Conservation (phyloP, 2,888 invertebrate genomes). For the Cerastoderma edule region DNA sequence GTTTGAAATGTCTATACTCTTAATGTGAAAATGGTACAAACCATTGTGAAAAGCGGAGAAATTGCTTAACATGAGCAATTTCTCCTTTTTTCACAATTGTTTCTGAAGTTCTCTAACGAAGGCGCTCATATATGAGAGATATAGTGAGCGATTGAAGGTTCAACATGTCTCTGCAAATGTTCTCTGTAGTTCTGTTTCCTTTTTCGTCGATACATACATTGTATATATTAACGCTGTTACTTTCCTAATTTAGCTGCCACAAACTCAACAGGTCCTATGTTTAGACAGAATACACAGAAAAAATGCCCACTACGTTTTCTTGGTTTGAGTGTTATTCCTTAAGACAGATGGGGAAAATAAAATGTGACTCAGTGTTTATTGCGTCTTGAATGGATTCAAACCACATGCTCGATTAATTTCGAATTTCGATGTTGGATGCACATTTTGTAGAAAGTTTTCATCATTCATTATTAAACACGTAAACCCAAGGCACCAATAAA, state of each 20-base stretch:
- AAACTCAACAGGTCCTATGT: too few relatives aligned
- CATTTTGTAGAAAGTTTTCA: not conserved
- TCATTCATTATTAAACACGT: slow-evolving; percentile 5
- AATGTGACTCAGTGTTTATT: not conserved
- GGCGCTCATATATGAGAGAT: too few relatives aligned
- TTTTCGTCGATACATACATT: too few relatives aligned
- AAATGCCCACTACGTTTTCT: not conserved
- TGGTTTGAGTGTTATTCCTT: not conserved
- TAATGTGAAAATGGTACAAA: too few relatives aligned
- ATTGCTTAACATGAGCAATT: not conserved
- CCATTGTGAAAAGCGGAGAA: not conserved
- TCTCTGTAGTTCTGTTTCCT: too few relatives aligned
- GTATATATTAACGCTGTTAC: too few relatives aligned
- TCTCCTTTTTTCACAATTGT: slow-evolving; percentile 5
- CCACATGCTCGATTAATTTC: slow-evolving; percentile 11
- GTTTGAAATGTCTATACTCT: too few relatives aligned
- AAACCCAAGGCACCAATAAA: too few relatives aligned
- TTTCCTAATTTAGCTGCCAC: too few relatives aligned
- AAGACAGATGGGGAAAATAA: not conserved
- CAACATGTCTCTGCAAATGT: too few relatives aligned
- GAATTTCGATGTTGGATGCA: slow-evolving; percentile 6
- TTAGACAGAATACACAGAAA: too few relatives aligned
- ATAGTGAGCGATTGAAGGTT: too few relatives aligned
- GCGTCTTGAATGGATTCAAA: not conserved
- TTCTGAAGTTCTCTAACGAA: not conserved